phyloP scores from a whole-genome alignment of 2,113 vertebrate genomes.

The Oryzias curvinotus region DNA sequence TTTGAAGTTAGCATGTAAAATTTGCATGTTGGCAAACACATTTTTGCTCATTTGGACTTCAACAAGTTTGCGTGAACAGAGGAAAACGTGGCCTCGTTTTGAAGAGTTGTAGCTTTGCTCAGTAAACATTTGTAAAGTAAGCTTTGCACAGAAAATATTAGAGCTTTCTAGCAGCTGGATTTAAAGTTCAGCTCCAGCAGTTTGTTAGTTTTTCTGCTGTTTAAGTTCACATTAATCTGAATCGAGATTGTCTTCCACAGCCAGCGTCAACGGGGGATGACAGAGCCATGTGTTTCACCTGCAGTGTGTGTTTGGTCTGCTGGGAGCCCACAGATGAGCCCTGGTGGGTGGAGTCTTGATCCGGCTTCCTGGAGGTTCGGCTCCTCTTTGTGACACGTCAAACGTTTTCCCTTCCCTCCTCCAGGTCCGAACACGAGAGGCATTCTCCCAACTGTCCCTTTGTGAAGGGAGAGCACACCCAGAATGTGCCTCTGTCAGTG shows the following conservation, averaged over 20 bases:
- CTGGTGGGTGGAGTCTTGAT: conserved; percentile 77
- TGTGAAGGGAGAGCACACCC: conserved; percentile 98
- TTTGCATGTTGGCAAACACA: neutral
- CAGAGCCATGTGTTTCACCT: conserved; percentile 99
- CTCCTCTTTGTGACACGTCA: neutral
- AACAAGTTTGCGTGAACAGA: no score
- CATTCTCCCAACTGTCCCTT: conserved; percentile 99
- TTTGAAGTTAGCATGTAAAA: neutral
- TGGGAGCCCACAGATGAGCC: conserved; percentile 99
- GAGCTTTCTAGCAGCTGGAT: no score
- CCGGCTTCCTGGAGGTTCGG: neutral
- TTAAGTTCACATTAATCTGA: no score
- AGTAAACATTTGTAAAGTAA: no score
- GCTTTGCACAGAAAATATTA: no score
- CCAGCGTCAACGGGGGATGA: conserved; percentile 97
- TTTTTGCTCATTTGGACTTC: no score
- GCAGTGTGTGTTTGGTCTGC: conserved; percentile 97
- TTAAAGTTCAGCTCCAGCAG: no score
- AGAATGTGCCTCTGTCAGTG: conserved; percentile 97
- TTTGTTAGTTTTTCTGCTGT: no score
- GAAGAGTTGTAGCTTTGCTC: no score
- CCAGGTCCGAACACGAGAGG: conserved; percentile 97
- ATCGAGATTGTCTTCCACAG: conserved; percentile 62
- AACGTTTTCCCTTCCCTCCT: neutral
- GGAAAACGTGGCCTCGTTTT: no score